phyloP scores from a whole-genome alignment of 1,140 invertebrate genomes.

The Dreissena polymorpha region DNA sequence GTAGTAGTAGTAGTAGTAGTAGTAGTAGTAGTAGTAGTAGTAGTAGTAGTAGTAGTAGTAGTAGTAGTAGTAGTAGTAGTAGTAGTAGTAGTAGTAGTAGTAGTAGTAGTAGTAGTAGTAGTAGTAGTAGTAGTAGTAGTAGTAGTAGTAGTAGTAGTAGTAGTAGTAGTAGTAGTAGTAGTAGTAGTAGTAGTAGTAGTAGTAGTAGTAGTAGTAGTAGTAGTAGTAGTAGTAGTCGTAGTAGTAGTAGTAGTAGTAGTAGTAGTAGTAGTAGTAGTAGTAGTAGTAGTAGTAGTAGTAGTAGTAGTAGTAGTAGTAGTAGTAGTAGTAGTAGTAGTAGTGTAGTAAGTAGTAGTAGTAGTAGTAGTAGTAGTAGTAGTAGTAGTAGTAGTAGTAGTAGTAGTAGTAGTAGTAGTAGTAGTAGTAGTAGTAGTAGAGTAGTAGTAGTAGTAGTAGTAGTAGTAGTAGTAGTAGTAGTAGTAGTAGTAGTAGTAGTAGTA shows the following conservation, averaged over 20 bases:
- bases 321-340: neutral
- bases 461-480: neutral
- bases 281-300: constrained; percentile 1
- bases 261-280: neutral
- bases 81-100: neutral
- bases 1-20: neutral
- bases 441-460: neutral
- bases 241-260: constrained; percentile 2
- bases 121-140: constrained; percentile 2
- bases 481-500: constrained; percentile 3
- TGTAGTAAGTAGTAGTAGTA: neutral
- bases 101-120: neutral
- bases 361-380: neutral
- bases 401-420: neutral
- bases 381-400: neutral
- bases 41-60: constrained; percentile 3
- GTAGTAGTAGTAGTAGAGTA: neutral
- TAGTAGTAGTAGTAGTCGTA: neutral
- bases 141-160: constrained; percentile 2
- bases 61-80: constrained; percentile 2
- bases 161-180: constrained; percentile 3
- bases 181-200: constrained; percentile 2
- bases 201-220: neutral
- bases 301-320: neutral
- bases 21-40: neutral